Conservation (phyloP, 2,113 vertebrate genomes). For the Pelecanus crispus region DNA sequence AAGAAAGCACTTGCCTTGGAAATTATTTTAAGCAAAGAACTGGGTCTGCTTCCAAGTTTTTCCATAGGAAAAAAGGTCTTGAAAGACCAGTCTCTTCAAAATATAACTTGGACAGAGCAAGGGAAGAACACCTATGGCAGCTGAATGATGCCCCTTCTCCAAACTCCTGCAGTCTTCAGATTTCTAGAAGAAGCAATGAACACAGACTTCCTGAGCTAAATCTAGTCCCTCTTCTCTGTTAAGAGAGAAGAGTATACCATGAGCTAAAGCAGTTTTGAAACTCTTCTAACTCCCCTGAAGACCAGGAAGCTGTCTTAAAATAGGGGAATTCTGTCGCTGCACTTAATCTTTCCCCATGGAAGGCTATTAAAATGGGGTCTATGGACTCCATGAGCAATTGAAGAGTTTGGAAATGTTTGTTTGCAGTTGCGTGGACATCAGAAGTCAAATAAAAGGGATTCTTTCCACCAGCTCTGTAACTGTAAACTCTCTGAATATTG, state of each 20-base stretch:
- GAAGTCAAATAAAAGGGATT: background rate
- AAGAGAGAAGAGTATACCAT: background rate
- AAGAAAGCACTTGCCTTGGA: background rate
- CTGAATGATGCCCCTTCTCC: background rate
- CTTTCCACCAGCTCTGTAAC: background rate
- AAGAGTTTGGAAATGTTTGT: background rate
- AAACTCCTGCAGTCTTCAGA: background rate
- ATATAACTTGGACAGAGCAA: background rate
- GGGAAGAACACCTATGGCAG: background rate
- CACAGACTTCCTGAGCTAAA: background rate
- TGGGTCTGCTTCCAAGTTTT: background rate
- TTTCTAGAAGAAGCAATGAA: background rate
- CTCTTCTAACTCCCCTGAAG: background rate
- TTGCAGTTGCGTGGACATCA: background rate
- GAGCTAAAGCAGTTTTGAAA: background rate
- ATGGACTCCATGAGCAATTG: background rate
- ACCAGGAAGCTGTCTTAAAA: background rate
- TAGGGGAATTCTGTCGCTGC: background rate
- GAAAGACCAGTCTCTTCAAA: background rate
- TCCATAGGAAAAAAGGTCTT: background rate
- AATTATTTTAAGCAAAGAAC: background rate
- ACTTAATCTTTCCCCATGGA: background rate
- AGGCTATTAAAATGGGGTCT: background rate
- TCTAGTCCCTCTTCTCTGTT: background rate
- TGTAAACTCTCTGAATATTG: background rate